Base-by-base conservation (phyloP, 2,888 invertebrate genomes). In the Synanthedon vespiformis region DNA sequence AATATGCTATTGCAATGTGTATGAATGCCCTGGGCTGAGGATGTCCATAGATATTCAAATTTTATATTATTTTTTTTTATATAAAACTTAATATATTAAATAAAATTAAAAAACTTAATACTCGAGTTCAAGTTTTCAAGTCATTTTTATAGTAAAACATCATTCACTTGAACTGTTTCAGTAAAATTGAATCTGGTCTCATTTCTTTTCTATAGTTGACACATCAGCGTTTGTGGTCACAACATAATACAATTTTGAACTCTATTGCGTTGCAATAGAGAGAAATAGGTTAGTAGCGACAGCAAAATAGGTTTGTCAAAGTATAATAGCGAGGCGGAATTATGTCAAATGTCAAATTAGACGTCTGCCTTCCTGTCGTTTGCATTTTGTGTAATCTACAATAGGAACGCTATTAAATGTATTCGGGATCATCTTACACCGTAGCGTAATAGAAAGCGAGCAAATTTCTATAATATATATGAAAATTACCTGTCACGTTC, bases 261-360 rank as follows among this genome's bases (percentile, higher is more conserved):
- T 48, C 50, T 54, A 52, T 40, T 49, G 10, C 27, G 13, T 49
- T 16, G 50, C 47, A 40, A 51, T 52, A 51, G 16, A 50, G 40
- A 48, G 16, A 44, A 14, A 22, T 51, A n/a, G 47, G 14, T 27
- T 47, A 34, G 13, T 51, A 22, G 51, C 12, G 40, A 22, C 34
- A 11, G 44, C 13, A 70, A 64, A 66, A 66, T 67, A 69, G 66
- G 68, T 68, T 70, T 67, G 72, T 70, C 62, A 68, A 58, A 66
- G 62, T 55, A 72, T 70, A 79, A 80, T 78, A 70, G 74, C 64
- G 62, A 12, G 66, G 61, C 58, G 63, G 74, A 76, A 78, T 80
- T 74, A 80, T 79, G 79, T 81, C 80, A 81, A 82, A 82, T 70
- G 83, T 82, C 83, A 83, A 81, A 82, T 83, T 81, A 82, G 75